phyloP scores from a whole-genome alignment of 1,140 invertebrate genomes.

The Cyclargus thomasi region DNA sequence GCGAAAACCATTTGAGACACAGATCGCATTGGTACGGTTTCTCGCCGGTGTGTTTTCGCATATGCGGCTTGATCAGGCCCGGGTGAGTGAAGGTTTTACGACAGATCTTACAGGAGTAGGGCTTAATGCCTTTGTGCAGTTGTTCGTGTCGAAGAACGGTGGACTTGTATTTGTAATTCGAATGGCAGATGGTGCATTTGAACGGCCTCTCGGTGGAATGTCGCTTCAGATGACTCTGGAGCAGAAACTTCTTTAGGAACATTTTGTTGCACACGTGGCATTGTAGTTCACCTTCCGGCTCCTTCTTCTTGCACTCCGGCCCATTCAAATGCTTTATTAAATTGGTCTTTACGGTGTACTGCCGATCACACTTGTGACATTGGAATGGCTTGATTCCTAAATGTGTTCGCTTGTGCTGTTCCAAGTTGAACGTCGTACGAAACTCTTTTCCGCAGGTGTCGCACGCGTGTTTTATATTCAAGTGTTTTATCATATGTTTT shows the following conservation, averaged over 20 bases:
- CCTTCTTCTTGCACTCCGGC: constrained; percentile 30
- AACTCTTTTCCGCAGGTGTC: constrained; percentile 40
- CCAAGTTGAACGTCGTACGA: constrained; percentile 35
- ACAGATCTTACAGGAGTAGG: constrained; percentile 81
- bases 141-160: constrained; percentile 44
- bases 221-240: constrained; percentile 41
- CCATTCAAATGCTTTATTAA: constrained; percentile 37
- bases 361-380: constrained; percentile 35
- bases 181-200: constrained; percentile 40
- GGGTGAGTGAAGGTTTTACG: constrained; percentile 85
- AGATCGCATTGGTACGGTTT: constrained; percentile 90
- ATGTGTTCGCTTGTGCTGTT: constrained; percentile 41
- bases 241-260: constrained; percentile 41
- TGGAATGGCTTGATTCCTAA: constrained; percentile 32
- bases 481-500: constrained; percentile 32
- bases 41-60: constrained; percentile 88
- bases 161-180: constrained; percentile 52
- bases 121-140: constrained; percentile 50
- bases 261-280: constrained; percentile 45
- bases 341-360: constrained; percentile 38
- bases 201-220: constrained; percentile 45
- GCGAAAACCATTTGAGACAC: constrained; percentile 88
- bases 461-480: constrained; percentile 25
- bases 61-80: constrained; percentile 84
- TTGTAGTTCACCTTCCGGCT: constrained; percentile 23